A percentile compares a stretch with the other conserved stretches of the same genome.
These are phyloP conservation scores for Rhynchopsitta pachyrhyncha DNA, from an alignment of 2,113 vertebrate genomes.

Conservation along the genomic window DNA sequence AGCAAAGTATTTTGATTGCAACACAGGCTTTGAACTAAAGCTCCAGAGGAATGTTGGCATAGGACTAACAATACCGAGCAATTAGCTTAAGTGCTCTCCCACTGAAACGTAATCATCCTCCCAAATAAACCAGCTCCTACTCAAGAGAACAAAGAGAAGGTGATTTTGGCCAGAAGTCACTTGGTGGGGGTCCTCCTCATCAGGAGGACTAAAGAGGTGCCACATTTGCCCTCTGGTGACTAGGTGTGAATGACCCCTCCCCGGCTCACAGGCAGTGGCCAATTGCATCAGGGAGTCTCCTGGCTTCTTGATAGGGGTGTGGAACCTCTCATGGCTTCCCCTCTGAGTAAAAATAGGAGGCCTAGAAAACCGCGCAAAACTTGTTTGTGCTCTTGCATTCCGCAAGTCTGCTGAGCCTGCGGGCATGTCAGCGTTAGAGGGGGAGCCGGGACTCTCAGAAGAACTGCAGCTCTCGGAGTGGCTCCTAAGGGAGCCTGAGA, in stretches of 20 bases:
- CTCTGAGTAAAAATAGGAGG: not conserved
- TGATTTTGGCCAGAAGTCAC: not conserved
- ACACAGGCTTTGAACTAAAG: slow-evolving; percentile 57
- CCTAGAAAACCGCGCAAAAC: not conserved
- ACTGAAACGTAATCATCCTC: slow-evolving; percentile 33
- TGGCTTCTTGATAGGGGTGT: not conserved
- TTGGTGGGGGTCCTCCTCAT: not conserved
- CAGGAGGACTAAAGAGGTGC: not conserved
- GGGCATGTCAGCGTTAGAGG: too few species aligned
- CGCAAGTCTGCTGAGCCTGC: not conserved
- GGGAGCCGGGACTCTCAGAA: not conserved
- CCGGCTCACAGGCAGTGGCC: not conserved
- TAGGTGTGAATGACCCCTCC: not conserved
- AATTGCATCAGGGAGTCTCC: not conserved
- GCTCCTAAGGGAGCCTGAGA: not conserved
- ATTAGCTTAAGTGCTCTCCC: slow-evolving; percentile 58
- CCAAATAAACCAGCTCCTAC: not conserved
- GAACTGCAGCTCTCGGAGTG: not conserved
- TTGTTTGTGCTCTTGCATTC: not conserved
- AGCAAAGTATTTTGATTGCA: slow-evolving; percentile 50
- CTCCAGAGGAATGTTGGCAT: slow-evolving; percentile 55
- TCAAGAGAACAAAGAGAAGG: not conserved
- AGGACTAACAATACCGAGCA: slow-evolving; percentile 8
- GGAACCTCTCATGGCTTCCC: not conserved
- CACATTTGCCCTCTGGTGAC: not conserved